Evolutionary conservation across 2,113 vertebrate species (phyloP), one percentile per base, ranked within the genome.

Genomic region (Aspidoscelis tigris): DNA sequence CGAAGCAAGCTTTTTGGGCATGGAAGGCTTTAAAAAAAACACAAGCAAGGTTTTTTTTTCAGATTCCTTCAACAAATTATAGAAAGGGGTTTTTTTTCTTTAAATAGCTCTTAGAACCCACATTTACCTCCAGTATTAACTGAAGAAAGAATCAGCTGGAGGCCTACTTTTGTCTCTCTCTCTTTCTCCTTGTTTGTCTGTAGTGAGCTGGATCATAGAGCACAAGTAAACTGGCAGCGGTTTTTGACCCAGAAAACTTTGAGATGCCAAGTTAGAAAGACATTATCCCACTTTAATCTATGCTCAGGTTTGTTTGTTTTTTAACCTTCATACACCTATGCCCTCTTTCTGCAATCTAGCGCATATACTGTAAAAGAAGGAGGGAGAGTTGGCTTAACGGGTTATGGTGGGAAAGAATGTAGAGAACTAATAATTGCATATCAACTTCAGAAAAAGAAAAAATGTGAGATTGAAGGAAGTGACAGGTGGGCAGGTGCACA

Each of bases 401-500:
- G 55, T n/a, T n/a, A 76, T 65, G 58, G 5, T 33, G 41, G 41
- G 14, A 64, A 82, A 55, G 22, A 26, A 80, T 53, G 39, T n/a
- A 66, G 53, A 86, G 53, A 65, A 39, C 6, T 33, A 74, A n/a
- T 82, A 47, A 71, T 71, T 70, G 26, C 64, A 69, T 81, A 44
- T 43, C 39, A 76, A 26, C 41, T 81, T n/a, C 47, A 75, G 78
- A 39, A 26, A 7, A 33, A 18, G 39, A 7, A 80, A 41, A 76
- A 43, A 41, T n/a, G 6, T 70, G 76, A 26, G 24, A 64, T 82
- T 43, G 41, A 82, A 78, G 68, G 26, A 47, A 71, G 64, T 82
- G 44, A 73, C 75, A 82, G 80, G 26, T 21, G 16, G 69, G 50
- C 82, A 82, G 39, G 71, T 53, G 75, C 68, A 24, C 72, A 55